Percentiles rank a stretch among this genome's conserved stretches.
phyloP scores from a whole-genome alignment of 2,113 vertebrate species.

The Oncorhynchus nerka region DNA sequence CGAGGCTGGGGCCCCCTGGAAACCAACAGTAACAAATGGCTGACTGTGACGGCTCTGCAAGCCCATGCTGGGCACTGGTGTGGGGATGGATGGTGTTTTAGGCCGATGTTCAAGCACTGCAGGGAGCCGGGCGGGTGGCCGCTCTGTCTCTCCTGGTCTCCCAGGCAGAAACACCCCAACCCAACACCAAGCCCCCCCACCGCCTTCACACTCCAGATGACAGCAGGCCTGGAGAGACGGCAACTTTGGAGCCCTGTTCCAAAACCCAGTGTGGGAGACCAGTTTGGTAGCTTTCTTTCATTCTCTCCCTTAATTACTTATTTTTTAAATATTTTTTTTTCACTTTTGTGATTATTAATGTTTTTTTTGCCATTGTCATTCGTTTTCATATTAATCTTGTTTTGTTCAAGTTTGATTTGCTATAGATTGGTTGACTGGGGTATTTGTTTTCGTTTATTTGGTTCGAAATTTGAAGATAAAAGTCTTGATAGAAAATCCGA shows the following conservation, averaged over 20 bases:
- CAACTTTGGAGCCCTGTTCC: constrained; percentile 76
- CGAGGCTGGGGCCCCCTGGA: constrained; percentile 68
- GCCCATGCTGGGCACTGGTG: constrained; percentile 80
- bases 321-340: constrained; percentile 34
- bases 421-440: too few species aligned
- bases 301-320: constrained; percentile 80
- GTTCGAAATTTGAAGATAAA: too few species aligned
- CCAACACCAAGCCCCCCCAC: constrained; percentile 28
- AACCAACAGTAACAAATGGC: constrained; percentile 81
- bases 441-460: too few species aligned
- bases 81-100: constrained; percentile 76
- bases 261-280: constrained; percentile 73
- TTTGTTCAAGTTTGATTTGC: constrained; percentile 41
- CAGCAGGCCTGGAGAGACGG: constrained; percentile 78
- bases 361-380: constrained; percentile 62
- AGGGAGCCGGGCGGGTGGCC: constrained; percentile 66
- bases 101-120: constrained; percentile 82
- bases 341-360: constrained; percentile 63
- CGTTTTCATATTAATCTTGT: constrained; percentile 46
- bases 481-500: too few species aligned
- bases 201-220: constrained; percentile 61
- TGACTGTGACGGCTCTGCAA: constrained; percentile 76
- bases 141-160: constrained; percentile 37
- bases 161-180: constrained; percentile 30
- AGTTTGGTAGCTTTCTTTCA: constrained; percentile 79